Evolutionary conservation across 2,113 vertebrate species (phyloP), one percentile per base, ranked within the genome.

Genomic region (Coryphaenoides rupestris): DNA sequence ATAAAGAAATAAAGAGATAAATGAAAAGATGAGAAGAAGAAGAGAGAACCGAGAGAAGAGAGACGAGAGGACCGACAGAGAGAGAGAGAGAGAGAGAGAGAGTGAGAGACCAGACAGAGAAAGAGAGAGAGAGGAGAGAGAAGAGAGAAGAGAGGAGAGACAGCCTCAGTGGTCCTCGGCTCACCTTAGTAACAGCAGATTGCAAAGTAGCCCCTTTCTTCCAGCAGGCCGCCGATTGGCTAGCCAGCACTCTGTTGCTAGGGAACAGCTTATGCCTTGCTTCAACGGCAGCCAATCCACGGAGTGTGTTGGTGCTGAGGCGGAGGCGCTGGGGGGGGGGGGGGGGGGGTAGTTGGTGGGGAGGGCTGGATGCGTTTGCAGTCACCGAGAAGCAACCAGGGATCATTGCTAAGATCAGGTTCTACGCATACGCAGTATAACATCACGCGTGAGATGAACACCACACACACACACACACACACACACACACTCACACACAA

Each of bases 121-220:
- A 16, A 50, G 47, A 50, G 47, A 50, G 47, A 50, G 47, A 50
- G 47, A 50, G 47, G 47, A 50, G 47, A 50, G 47, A 50, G 47
- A 50, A 45, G 58, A 59, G 17, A 3, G 21, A 55, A 24, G 22
- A 16, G 55, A 56, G 55, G 21, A 56, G 10, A 57, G 21, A 61
- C 19, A 85, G 64, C 58, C 76, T 62, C 77, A 70, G 66, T 58
- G 60, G 70, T 80, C 71, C 82, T 83, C 78, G 58, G 75, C 86
- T 78, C 83, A 88, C 90, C 91, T 88, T 92, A 89, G 91, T 90
- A 92, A 92, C 90, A 91, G 86, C 84, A 85, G 76, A 86, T 68
- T 80, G 81, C 76, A 85, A 84, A 86, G 79, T 75, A 78, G 77
- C 86, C 83, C 76, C 84, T 87, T 88, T 80, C 83, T 77, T 82